Evolutionary conservation across 2,888 invertebrate genomes (phyloP).

Genomic region (Petrolisthes cinctipes): DNA sequence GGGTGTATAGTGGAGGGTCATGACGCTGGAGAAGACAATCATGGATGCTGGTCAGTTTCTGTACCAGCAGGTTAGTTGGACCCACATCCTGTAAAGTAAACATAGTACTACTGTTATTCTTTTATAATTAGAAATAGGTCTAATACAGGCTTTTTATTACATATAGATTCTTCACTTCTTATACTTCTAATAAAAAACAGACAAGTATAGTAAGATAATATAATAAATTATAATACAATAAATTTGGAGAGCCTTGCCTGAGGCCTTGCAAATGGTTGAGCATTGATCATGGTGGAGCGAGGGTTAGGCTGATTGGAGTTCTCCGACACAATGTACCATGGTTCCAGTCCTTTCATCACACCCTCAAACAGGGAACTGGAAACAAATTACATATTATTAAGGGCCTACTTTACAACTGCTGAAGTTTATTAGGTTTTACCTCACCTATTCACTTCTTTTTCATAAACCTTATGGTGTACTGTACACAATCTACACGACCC

Average conservation of each 20-base stretch:
- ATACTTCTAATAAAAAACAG: not conserved
- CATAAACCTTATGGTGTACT: not conserved
- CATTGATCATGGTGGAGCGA: slow-evolving; percentile 58
- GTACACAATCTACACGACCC: not conserved
- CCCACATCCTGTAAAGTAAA: slow-evolving; percentile 67
- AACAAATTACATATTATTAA: slow-evolving; percentile 64
- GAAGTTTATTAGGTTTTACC: too few relatives aligned
- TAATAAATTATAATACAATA: not conserved
- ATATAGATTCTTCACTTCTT: not conserved
- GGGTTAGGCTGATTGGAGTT: slow-evolving; percentile 75
- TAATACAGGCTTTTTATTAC: not conserved
- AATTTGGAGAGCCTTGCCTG: slow-evolving; percentile 66
- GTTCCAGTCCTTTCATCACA: slow-evolving; percentile 77
- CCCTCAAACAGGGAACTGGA: slow-evolving; percentile 76
- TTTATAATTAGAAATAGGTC: not conserved
- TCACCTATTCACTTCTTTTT: too few relatives aligned
- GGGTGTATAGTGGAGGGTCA: slow-evolving; percentile 76
- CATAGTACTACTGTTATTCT: not conserved
- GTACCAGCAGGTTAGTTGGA: slow-evolving; percentile 70
- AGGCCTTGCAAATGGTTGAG: slow-evolving; percentile 69
- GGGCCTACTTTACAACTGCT: too few relatives aligned
- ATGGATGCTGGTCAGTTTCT: slow-evolving; percentile 71
- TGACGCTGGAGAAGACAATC: slow-evolving; percentile 78
- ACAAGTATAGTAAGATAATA: not conserved
- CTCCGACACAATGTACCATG: slow-evolving; percentile 78